These are phyloP conservation scores for Typhlichthys subterraneus DNA, from an alignment of 2,797 vertebrate genomes.

Conservation along the genomic window DNA sequence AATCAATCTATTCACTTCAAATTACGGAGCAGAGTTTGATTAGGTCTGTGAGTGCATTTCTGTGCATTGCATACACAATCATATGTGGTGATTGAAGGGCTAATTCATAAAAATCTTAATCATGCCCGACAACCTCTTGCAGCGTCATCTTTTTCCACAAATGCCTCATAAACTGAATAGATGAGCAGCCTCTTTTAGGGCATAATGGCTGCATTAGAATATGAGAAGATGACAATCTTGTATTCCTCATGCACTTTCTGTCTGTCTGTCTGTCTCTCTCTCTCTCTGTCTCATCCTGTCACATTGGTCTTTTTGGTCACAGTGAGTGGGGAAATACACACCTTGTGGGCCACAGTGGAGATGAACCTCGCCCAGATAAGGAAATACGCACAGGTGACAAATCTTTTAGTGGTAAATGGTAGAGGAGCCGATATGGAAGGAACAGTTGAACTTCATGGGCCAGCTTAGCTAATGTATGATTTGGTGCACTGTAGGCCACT, in stretches of 20 bases:
- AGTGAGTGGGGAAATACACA: constrained; percentile 39
- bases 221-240: constrained; percentile 63
- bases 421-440: constrained; percentile 14
- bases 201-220: constrained; percentile 72
- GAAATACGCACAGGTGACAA: constrained; percentile 49
- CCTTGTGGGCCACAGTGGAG: constrained; percentile 52
- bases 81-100: constrained; percentile 63
- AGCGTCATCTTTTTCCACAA: constrained; percentile 67
- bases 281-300: constrained; percentile 35
- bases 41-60: constrained; percentile 65
- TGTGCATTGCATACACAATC: constrained; percentile 59
- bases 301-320: constrained; percentile 54
- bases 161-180: constrained; percentile 69
- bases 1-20: constrained; percentile 67
- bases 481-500: constrained; percentile 40
- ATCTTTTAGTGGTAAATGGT: constrained; percentile 44
- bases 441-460: constrained; percentile 31
- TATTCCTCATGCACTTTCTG: constrained; percentile 53
- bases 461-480: constrained; percentile 48
- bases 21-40: constrained; percentile 32
- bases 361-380: constrained; percentile 49
- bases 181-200: constrained; percentile 68
- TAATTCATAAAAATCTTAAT: constrained; percentile 70
- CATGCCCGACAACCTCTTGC: constrained; percentile 57
- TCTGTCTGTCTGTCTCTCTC: background rate